Conservation (phyloP, 2,113 vertebrate genomes). For the Cheirogaleus medius region DNA sequence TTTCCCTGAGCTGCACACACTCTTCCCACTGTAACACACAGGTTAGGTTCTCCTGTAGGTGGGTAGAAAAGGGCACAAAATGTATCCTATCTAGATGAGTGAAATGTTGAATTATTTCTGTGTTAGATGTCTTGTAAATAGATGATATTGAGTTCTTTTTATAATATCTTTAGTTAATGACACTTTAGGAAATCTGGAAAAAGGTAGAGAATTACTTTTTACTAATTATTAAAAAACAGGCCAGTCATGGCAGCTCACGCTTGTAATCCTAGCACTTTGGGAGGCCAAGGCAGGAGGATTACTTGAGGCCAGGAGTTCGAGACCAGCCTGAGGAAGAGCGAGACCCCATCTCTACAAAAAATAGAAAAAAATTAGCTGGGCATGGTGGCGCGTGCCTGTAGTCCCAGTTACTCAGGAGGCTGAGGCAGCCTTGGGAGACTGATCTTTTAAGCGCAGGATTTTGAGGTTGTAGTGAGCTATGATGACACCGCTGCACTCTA, state of each 20-base stretch:
- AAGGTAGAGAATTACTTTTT: neutral
- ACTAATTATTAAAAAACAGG: neutral
- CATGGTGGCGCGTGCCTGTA: neutral
- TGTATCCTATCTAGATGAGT: neutral
- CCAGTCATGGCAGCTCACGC: neutral
- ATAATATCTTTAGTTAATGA: neutral
- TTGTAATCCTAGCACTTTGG: neutral
- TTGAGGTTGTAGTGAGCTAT: neutral
- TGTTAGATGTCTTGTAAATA: neutral
- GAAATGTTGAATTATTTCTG: neutral
- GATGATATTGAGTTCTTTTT: neutral
- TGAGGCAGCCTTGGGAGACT: neutral
- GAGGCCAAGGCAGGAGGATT: neutral
- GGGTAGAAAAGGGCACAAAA: neutral
- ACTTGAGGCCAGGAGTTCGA: neutral
- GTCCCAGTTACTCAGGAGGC: neutral
- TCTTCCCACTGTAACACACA: neutral
- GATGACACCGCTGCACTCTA: neutral
- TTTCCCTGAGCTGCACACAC: neutral
- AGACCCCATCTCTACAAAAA: too few species aligned
- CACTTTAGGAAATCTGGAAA: neutral
- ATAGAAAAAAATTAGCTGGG: too few species aligned
- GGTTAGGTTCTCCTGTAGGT: neutral
- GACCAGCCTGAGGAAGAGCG: too few species aligned
- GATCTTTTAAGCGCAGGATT: neutral